Conservation (phyloP, 2,113 vertebrate species). For the Vidua macroura region DNA sequence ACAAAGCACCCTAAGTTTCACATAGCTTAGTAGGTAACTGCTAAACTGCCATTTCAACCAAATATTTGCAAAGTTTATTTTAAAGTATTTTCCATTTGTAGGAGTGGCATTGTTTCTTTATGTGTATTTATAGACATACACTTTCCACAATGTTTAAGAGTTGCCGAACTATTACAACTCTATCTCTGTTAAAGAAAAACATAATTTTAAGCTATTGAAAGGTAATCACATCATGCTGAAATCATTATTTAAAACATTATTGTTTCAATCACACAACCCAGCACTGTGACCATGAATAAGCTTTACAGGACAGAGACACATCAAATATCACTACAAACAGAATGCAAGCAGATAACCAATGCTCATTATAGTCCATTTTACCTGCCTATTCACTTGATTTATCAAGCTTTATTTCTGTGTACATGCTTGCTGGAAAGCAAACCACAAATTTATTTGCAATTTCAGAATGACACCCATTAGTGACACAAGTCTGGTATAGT, state of each 20-base stretch:
- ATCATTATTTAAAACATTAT: neutral
- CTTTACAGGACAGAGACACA: neutral
- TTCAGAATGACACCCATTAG: neutral
- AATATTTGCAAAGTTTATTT: neutral
- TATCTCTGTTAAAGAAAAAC: neutral
- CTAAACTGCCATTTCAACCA: neutral
- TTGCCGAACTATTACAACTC: neutral
- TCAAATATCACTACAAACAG: neutral
- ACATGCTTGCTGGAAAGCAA: neutral
- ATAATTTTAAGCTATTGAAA: neutral
- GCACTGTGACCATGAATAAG: neutral
- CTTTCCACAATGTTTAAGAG: neutral
- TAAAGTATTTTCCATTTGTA: neutral
- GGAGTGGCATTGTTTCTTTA: neutral
- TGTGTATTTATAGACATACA: neutral
- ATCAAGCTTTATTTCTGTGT: neutral
- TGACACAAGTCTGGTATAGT: accelerated
- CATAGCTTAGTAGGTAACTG: neutral
- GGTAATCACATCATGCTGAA: neutral
- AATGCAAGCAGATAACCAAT: constrained; percentile 21
- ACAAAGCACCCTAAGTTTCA: neutral
- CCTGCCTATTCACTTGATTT: constrained; percentile 10
- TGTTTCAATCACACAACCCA: neutral
- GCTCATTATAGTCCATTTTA: neutral
- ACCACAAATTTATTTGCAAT: neutral